phyloP scores from a whole-genome alignment of 2,113 vertebrate species.

The Elgaria multicarinata region DNA sequence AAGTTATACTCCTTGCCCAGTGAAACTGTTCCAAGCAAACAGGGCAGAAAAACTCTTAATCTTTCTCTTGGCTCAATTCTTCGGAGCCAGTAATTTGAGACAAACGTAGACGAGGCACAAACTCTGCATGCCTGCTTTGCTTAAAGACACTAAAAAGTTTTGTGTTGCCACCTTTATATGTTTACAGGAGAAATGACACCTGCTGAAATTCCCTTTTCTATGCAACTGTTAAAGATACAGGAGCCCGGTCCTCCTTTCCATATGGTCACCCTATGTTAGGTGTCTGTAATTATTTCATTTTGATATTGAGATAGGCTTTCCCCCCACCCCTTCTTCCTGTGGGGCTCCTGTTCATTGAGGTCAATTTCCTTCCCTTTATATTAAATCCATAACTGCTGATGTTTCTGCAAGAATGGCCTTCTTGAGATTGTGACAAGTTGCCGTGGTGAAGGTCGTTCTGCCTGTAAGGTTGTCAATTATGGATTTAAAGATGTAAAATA shows the following conservation, averaged over 20 bases:
- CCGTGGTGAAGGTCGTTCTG: background rate
- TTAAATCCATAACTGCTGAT: background rate
- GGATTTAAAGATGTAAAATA: background rate
- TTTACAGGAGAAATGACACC: background rate
- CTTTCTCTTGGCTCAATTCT: conserved; percentile 25
- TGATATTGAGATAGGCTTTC: background rate
- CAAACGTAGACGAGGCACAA: conserved; percentile 17
- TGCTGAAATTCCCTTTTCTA: too few species aligned
- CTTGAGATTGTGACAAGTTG: background rate
- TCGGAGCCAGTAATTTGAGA: conserved; percentile 23
- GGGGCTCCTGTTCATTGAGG: rapidly evolving
- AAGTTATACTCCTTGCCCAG: conserved; percentile 25
- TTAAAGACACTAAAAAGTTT: conserved; percentile 21
- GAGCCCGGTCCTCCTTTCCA: too few species aligned
- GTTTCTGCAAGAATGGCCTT: background rate
- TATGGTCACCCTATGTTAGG: too few species aligned
- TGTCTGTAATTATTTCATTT: conserved; percentile 6
- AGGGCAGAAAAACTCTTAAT: conserved; percentile 30
- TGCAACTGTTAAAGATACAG: too few species aligned
- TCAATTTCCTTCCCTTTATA: background rate
- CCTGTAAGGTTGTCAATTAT: background rate
- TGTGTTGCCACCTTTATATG: background rate
- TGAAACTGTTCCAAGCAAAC: conserved; percentile 30
- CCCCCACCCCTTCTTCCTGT: rapidly evolving
- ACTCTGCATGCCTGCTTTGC: background rate